phyloP scores from a whole-genome alignment of 1,140 invertebrate genomes.

The Drosophila punjabiensis region DNA sequence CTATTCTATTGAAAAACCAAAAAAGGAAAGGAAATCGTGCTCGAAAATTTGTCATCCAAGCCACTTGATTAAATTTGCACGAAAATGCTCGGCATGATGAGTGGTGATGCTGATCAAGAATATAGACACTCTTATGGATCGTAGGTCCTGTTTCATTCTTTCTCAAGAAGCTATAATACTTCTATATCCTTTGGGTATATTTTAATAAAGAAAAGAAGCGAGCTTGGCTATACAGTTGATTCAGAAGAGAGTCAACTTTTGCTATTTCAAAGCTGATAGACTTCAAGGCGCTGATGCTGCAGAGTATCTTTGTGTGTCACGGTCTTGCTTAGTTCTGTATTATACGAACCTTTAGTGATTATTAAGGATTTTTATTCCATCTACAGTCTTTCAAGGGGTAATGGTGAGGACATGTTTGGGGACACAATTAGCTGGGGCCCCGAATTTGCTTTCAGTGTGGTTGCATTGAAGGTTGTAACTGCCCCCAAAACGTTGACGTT shows the following conservation, averaged over 20 bases:
- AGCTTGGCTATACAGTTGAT: neutral
- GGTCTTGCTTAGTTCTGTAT: no score
- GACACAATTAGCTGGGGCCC: no score
- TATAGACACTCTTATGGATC: neutral
- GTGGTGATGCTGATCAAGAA: neutral
- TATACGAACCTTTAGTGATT: no score
- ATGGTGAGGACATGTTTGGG: no score
- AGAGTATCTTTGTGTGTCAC: neutral
- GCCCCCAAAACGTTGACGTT: slow-evolving; percentile 50
- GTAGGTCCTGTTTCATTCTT: neutral
- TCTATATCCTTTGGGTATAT: neutral
- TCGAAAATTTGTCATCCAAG: no score
- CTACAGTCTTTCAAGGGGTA: neutral
- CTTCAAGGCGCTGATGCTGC: neutral
- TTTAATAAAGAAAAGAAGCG: neutral
- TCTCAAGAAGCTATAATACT: no score
- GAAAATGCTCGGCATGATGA: no score
- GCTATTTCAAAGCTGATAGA: no score
- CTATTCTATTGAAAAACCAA: no score
- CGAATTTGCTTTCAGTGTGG: slow-evolving; percentile 3
- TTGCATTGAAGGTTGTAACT: slow-evolving; percentile 10
- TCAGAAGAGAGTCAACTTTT: no score
- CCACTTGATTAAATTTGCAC: no score
- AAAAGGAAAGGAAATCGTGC: no score
- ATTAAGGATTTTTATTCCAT: neutral